These are phyloP conservation scores for Drosophila melanica DNA, from an alignment of 1,140 invertebrate species.

Conservation along the genomic window DNA sequence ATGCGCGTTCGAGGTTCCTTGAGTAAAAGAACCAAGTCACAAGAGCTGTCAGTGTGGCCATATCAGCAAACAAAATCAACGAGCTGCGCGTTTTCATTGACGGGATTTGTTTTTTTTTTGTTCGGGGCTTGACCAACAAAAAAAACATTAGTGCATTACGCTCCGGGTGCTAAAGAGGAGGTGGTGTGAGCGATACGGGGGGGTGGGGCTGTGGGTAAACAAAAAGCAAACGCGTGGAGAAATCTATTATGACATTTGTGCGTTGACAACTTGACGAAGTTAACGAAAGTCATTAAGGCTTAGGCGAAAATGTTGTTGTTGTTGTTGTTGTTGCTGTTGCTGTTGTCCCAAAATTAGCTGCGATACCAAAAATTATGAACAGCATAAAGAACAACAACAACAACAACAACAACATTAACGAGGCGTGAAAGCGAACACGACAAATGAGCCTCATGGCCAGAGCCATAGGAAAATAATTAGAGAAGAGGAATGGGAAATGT, in stretches of 20 bases:
- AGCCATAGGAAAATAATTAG: conserved; percentile 10
- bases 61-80: conserved; percentile 71
- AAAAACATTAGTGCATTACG: conserved; percentile 46
- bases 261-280: conserved; percentile 77
- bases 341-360: conserved; percentile 5
- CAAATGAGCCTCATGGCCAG: not conserved
- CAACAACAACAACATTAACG: conserved; percentile 8
- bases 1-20: not conserved
- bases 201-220: conserved; percentile 34
- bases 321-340: not conserved
- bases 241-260: conserved; percentile 79
- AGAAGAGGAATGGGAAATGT: not conserved
- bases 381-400: not conserved
- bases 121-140: conserved; percentile 31
- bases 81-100: conserved; percentile 42
- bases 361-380: conserved; percentile 21
- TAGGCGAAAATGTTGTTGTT: conserved; percentile 23
- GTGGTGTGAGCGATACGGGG: not conserved
- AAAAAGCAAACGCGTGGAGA: conserved; percentile 62
- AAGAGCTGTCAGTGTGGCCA: conserved; percentile 3
- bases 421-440: conserved; percentile 23
- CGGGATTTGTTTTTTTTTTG: not conserved
- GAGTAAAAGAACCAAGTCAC: not conserved
- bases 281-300: conserved; percentile 80
- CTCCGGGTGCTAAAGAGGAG: not conserved